phyloP scores from a whole-genome alignment of 2,113 vertebrate species.

The Martes martes region DNA sequence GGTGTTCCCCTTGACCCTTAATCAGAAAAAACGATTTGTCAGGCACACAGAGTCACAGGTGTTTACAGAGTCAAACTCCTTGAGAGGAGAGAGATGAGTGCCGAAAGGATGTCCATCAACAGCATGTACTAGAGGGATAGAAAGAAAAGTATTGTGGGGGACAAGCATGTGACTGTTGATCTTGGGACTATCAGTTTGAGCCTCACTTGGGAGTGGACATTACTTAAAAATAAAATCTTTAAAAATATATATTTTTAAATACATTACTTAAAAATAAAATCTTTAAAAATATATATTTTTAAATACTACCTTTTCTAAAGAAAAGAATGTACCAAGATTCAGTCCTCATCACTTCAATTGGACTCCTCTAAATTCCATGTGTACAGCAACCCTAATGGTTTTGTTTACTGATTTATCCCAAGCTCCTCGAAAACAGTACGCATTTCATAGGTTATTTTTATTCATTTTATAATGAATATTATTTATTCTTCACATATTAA shows the following conservation, averaged over 20 bases:
- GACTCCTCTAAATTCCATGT: not conserved
- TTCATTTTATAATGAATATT: not conserved
- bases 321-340: not conserved
- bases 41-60: not conserved
- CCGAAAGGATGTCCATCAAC: not conserved
- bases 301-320: not conserved
- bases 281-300: not conserved
- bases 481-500: conserved; percentile 14
- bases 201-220: not conserved
- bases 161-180: not conserved
- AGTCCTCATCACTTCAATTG: not conserved
- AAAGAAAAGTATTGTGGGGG: not conserved
- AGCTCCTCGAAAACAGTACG: not conserved
- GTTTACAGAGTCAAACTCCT: not conserved
- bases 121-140: not conserved
- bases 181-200: not conserved
- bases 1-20: not conserved
- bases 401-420: not conserved
- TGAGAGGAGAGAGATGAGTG: not conserved
- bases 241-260: not conserved
- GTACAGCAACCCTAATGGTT: not conserved
- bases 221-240: not conserved
- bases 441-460: not conserved
- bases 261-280: not conserved
- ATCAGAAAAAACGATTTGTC: not conserved